A percentile compares a stretch with the other conserved stretches of the same genome.
Evolutionary conservation across 1,140 invertebrate species (phyloP).

Genomic region (Planococcus citri): DNA sequence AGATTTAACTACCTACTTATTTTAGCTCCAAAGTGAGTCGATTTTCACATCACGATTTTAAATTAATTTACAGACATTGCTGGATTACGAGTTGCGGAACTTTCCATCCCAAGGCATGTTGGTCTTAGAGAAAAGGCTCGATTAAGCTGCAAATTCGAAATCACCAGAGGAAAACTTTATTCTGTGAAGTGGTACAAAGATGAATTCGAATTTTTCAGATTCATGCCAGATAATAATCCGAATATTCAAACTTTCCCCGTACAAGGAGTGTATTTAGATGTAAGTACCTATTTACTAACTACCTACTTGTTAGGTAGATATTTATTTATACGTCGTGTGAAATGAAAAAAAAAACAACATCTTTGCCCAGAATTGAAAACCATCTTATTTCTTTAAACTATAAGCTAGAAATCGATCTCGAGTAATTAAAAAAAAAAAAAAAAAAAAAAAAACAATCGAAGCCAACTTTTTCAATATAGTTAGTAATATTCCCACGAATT

Average conservation of each 20-base stretch:
- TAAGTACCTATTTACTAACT: too few species aligned
- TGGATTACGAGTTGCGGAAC: constrained; percentile 21
- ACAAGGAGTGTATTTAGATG: constrained; percentile 42
- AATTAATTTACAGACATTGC: constrained; percentile 20
- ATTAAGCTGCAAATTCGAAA: constrained; percentile 28
- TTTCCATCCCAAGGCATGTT: constrained; percentile 16
- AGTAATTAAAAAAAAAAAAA: too few species aligned
- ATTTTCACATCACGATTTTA: too few species aligned
- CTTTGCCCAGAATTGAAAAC: background rate
- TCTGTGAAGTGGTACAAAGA: constrained; percentile 57
- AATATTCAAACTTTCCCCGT: constrained; percentile 45
- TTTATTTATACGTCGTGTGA: background rate
- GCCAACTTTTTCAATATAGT: too few species aligned
- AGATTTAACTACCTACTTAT: too few species aligned
- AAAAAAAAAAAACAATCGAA: too few species aligned
- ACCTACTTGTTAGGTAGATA: too few species aligned
- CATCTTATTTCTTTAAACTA: background rate
- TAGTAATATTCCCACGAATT: too few species aligned
- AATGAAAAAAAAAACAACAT: background rate
- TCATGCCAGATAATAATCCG: constrained; percentile 45
- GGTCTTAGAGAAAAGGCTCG: constrained; percentile 13
- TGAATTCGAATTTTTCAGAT: constrained; percentile 46
- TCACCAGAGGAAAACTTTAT: constrained; percentile 33
- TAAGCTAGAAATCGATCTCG: too few species aligned
- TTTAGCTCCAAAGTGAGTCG: too few species aligned